Evolutionary conservation across 2,797 vertebrate genomes (phyloP).

Genomic region (Smutsia temminckii): DNA sequence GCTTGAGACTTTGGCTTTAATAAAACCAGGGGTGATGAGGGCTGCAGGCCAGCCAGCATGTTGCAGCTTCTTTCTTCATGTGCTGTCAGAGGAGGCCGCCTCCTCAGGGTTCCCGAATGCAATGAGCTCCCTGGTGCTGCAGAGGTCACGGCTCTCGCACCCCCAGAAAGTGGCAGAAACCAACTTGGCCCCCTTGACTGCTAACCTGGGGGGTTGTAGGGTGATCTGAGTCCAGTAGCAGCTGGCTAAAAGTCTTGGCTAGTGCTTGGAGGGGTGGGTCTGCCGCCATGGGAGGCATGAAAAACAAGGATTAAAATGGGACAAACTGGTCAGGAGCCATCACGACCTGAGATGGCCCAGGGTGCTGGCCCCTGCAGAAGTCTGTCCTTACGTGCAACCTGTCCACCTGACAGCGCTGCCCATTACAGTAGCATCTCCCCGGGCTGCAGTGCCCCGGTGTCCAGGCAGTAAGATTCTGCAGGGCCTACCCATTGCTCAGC

Average conservation of each 20-base stretch:
- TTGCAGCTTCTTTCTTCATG: conserved; percentile 44
- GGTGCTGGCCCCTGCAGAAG: background rate
- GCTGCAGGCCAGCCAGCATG: background rate
- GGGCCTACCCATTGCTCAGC: background rate
- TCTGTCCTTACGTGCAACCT: background rate
- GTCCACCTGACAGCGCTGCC: background rate
- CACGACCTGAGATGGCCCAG: background rate
- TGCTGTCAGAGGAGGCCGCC: background rate
- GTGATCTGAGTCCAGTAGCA: background rate
- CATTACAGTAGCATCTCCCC: background rate
- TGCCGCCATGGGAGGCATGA: background rate
- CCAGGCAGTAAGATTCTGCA: background rate
- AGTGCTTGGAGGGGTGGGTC: background rate
- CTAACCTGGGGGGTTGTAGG: background rate
- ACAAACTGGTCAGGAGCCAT: no score
- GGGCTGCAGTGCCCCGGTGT: background rate
- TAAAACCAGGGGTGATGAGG: conserved; percentile 40
- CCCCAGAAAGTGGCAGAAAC: background rate
- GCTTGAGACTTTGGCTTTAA: conserved; percentile 47
- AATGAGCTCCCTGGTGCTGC: background rate
- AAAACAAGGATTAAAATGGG: no score
- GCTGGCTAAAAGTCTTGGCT: background rate
- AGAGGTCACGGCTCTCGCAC: background rate
- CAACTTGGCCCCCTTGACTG: background rate
- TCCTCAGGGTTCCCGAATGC: background rate